A percentile compares a stretch with the other conserved stretches of the same genome.
Conservation (phyloP, 2,797 vertebrate species). For the Oreortyx pictus region DNA sequence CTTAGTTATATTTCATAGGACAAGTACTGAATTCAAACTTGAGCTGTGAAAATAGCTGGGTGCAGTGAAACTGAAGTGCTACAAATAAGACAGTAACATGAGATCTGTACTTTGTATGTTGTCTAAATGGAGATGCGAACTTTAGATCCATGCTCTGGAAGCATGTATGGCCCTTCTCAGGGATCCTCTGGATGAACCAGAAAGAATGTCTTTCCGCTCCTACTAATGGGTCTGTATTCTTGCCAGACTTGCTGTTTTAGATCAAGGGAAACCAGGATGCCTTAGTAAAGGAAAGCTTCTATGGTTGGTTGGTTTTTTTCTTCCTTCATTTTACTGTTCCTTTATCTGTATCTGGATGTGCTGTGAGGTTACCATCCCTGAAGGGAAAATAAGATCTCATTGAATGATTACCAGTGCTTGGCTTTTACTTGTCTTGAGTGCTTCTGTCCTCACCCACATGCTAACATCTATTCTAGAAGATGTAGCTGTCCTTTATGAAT, state of each 20-base stretch:
- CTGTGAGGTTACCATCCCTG: not conserved
- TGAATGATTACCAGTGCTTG: not conserved
- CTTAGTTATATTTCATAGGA: not conserved
- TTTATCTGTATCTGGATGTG: not conserved
- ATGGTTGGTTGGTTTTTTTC: not conserved
- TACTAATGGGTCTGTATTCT: not conserved
- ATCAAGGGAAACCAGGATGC: not conserved
- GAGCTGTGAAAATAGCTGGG: not conserved
- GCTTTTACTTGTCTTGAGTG: not conserved
- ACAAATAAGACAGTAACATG: not conserved
- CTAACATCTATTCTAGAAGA: not conserved
- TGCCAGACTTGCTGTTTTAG: not conserved
- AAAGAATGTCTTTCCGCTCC: not conserved
- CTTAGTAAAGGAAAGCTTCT: not conserved
- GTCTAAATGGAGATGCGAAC: not conserved
- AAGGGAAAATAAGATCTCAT: not conserved
- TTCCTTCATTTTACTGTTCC: not conserved
- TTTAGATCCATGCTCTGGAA: not conserved
- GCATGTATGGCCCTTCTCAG: not conserved
- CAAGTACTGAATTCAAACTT: not conserved
- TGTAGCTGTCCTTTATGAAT: not conserved
- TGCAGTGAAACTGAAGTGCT: not conserved
- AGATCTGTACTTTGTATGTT: not conserved
- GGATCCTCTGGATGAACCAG: not conserved
- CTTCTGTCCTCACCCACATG: not conserved